phyloP scores from a whole-genome alignment of 2,888 invertebrate species.

The Scaeva pyrastri region DNA sequence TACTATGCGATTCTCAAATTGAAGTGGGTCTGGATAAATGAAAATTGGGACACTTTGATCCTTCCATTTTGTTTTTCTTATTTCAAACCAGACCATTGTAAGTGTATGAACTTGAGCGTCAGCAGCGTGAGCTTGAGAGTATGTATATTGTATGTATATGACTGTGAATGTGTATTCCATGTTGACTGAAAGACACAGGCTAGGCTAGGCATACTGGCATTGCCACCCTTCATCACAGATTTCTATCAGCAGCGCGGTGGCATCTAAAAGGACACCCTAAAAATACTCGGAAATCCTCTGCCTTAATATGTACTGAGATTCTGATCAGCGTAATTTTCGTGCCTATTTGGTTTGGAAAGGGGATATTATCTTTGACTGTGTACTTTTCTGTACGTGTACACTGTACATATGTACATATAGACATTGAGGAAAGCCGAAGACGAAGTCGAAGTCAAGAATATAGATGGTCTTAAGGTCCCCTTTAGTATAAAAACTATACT shows the following conservation, averaged over 20 bases:
- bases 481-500: slow-evolving; percentile 33
- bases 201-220: slow-evolving; percentile 5
- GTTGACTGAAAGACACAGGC: not conserved
- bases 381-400: slow-evolving; percentile 17
- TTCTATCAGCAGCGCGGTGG: slow-evolving; percentile 36
- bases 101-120: slow-evolving; percentile 1
- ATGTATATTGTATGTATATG: slow-evolving; percentile 5
- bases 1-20: slow-evolving; percentile 33
- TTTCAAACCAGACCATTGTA: slow-evolving; percentile 11
- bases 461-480: slow-evolving; percentile 26
- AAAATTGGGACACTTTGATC: slow-evolving; percentile 71
- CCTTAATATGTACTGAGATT: slow-evolving; percentile 62
- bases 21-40: slow-evolving; percentile 67
- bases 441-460: no score
- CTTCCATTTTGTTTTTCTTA: slow-evolving; percentile 51
- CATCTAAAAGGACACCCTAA: slow-evolving; percentile 44
- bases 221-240: slow-evolving; percentile 50
- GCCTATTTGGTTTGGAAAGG: slow-evolving; percentile 31
- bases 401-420: slow-evolving; percentile 31
- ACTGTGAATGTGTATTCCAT: not conserved
- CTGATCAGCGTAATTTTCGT: slow-evolving; percentile 65
- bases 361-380: slow-evolving; percentile 32
- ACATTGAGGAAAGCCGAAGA: slow-evolving; percentile 32
- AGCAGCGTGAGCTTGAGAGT: not conserved
- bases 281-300: slow-evolving; percentile 55